These are phyloP conservation scores for Porites lutea DNA, from an alignment of 64 coral and sea anemone genomes.

Conservation along the genomic window DNA sequence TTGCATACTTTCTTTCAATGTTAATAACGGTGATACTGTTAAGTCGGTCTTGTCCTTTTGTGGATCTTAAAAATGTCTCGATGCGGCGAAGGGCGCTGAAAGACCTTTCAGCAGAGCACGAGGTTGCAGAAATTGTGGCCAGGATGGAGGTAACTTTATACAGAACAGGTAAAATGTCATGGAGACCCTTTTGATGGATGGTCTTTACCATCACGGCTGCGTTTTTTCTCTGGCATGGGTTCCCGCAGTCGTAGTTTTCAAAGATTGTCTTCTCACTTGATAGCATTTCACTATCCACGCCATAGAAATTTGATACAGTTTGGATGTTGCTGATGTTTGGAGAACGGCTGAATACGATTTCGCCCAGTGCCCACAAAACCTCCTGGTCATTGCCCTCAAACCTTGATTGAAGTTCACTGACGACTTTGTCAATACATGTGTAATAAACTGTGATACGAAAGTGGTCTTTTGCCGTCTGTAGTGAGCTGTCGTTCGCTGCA, in stretches of 20 bases:
- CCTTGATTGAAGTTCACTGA: constrained; percentile 49
- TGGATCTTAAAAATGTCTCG: too few species aligned
- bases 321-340: constrained; percentile 18
- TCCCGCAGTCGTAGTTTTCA: too few species aligned
- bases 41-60: too few species aligned
- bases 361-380: constrained; percentile 41
- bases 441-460: neutral
- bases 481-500: constrained; percentile 12
- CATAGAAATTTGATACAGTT: constrained; percentile 26
- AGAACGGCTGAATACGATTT: constrained; percentile 31
- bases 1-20: too few species aligned
- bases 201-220: too few species aligned
- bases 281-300: constrained; percentile 12
- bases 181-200: neutral
- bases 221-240: too few species aligned
- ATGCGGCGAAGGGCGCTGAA: constrained; percentile 56
- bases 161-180: constrained; percentile 19
- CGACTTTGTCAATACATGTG: constrained; percentile 32
- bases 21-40: too few species aligned
- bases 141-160: constrained; percentile 34
- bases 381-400: constrained; percentile 50
- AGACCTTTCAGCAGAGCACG: constrained; percentile 78
- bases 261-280: neutral
- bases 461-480: constrained; percentile 36
- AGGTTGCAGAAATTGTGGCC: constrained; percentile 70